Evolutionary conservation across 2,113 vertebrate species (phyloP), one percentile per base, ranked within the genome.

Genomic region (Dryoscopus gambensis): DNA sequence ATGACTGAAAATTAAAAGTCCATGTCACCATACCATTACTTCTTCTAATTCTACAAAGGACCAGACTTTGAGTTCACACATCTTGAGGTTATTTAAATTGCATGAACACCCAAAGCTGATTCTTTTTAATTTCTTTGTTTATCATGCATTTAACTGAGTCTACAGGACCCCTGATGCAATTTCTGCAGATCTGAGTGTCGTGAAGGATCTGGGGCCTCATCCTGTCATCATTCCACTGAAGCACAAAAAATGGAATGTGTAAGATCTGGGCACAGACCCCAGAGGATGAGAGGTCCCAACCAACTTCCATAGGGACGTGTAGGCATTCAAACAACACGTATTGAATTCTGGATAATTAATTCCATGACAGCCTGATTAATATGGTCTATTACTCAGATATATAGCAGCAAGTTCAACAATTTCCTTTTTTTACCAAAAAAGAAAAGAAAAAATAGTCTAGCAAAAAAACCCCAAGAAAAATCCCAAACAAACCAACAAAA

Each of bases 401-500:
- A 57, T 75, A 91, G 47, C 76, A 81, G 63, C 9, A 81, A 52
- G 33, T 65, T 88, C 33, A 76, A 31, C 87, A 90, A 21, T 68
- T 82, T 52, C 2, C 13, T 28, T 92, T 53, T 92, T 78, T 39
- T 23, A 15, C 7, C 0, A 7, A 31, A 31, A 42, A 20, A 13
- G 18, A 31, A 13, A 46, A 6, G 3, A 37, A 5, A 15, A 23
- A 28, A 18, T 10, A 31, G 1, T 0, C 6, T 3, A 42, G 15
- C 2, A 19, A 25, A 20, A 15, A 44, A 6, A 2, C 0, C 5
- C 5, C 4, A 50, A 56, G 3, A 15, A 15, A 40, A 40, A 57
- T 2, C 6, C 64, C 15, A 46, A 63, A 49, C 6, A 33, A 49
- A 52, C 9, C 8, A 52, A 40, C 33, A 70, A 67, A 89, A 22